These are phyloP conservation scores for Aphidius ervi DNA, from an alignment of 1,140 invertebrate species.

Conservation along the genomic window DNA sequence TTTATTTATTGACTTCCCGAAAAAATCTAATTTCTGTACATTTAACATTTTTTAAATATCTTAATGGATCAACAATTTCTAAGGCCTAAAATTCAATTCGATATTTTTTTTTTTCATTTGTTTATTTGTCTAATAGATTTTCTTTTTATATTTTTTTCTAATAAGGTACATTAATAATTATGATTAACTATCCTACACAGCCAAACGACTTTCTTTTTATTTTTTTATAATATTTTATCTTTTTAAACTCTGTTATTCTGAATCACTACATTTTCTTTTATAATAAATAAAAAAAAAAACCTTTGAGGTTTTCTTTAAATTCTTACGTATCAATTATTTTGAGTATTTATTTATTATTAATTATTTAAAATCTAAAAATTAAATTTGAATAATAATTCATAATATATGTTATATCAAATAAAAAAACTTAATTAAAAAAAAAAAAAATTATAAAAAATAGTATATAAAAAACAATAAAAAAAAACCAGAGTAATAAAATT, in stretches of 20 bases:
- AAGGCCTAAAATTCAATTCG: slow-evolving; percentile 24
- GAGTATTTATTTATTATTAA: too few relatives aligned
- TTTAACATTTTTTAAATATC: slow-evolving; percentile 33
- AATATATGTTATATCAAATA: too few relatives aligned
- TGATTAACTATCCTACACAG: slow-evolving; percentile 22
- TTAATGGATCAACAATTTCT: slow-evolving; percentile 31
- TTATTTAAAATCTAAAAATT: too few relatives aligned
- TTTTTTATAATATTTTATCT: too few relatives aligned
- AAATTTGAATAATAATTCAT: too few relatives aligned
- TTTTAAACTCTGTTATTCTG: not conserved
- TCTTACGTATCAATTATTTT: too few relatives aligned
- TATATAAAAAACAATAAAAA: too few relatives aligned
- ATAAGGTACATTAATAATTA: slow-evolving; percentile 23
- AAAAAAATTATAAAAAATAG: too few relatives aligned
- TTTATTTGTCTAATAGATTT: not conserved
- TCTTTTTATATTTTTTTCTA: too few relatives aligned
- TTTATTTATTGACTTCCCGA: not conserved
- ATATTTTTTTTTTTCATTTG: not conserved
- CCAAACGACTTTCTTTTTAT: slow-evolving; percentile 15
- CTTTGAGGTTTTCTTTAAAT: too few relatives aligned
- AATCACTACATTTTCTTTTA: not conserved
- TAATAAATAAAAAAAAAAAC: not conserved
- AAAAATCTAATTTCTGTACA: slow-evolving; percentile 26
- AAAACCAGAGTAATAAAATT: too few relatives aligned
- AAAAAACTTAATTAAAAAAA: too few relatives aligned